Percentiles rank a stretch among this genome's conserved stretches.
Conservation (phyloP, 1,140 invertebrate genomes). For the Aphelenchoides besseyi region DNA sequence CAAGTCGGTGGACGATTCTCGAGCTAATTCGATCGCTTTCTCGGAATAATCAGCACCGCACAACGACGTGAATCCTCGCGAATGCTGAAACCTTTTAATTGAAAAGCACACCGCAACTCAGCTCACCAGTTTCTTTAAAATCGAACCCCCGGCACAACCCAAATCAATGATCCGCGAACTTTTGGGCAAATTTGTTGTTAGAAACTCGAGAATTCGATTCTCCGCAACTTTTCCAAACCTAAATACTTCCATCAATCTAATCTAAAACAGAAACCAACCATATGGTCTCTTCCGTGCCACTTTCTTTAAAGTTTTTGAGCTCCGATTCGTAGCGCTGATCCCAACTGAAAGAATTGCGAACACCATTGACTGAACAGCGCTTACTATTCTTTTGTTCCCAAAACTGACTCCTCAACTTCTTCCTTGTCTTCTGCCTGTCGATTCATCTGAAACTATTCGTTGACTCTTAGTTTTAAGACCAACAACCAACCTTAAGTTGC, state of each 20-base stretch:
- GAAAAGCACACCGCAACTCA: neutral
- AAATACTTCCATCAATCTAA: too few relatives aligned
- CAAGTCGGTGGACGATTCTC: neutral
- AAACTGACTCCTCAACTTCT: slow-evolving; percentile 67
- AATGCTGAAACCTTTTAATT: neutral
- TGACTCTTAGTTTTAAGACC: neutral
- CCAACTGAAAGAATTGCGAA: slow-evolving; percentile 70
- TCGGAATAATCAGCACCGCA: slow-evolving; percentile 20
- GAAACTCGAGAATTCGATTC: slow-evolving; percentile 68
- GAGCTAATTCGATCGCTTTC: slow-evolving; percentile 31
- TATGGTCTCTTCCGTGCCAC: slow-evolving; percentile 82
- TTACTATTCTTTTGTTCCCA: slow-evolving; percentile 76
- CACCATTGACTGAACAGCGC: too few relatives aligned
- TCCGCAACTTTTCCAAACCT: slow-evolving; percentile 81
- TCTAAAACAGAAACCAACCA: too few relatives aligned
- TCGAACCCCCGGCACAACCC: neutral
- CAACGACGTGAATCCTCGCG: neutral
- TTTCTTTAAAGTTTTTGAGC: slow-evolving; percentile 75
- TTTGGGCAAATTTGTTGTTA: slow-evolving; percentile 16
- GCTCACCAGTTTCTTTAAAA: slow-evolving; percentile 15
- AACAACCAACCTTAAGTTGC: slow-evolving; percentile 12
- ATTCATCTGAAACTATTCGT: slow-evolving; percentile 2
- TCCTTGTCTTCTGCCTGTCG: slow-evolving; percentile 5
- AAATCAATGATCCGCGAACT: slow-evolving; percentile 11
- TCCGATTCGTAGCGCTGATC: slow-evolving; percentile 76